phyloP scores from a whole-genome alignment of 2,797 vertebrate genomes.

The Decapterus maruadsi region DNA sequence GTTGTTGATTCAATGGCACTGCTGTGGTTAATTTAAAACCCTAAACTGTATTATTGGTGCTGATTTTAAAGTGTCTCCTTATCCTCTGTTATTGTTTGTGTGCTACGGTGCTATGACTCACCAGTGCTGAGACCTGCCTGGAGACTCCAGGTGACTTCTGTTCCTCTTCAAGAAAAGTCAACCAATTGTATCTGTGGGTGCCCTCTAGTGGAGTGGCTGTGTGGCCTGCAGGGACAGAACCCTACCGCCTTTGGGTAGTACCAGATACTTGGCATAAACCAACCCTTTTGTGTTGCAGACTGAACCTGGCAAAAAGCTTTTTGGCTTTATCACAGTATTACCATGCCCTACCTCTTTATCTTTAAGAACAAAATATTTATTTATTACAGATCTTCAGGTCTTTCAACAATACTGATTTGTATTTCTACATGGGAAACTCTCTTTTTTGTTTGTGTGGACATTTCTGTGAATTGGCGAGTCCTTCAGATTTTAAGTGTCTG shows the following conservation, averaged over 20 bases:
- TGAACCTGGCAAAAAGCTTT: conserved; percentile 15
- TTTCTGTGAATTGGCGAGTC: conserved; percentile 2
- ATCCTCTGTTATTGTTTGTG: conserved; percentile 53
- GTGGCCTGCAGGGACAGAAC: not conserved
- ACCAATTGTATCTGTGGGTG: conserved; percentile 32
- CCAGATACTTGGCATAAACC: conserved; percentile 10
- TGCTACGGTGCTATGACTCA: conserved; percentile 66
- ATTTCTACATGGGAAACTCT: conserved; percentile 26
- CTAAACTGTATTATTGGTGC: conserved; percentile 55
- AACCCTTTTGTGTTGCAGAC: conserved; percentile 22
- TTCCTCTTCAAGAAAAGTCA: conserved; percentile 24
- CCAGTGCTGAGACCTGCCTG: conserved; percentile 36
- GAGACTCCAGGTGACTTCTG: conserved; percentile 26
- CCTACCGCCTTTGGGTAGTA: conserved; percentile 9
- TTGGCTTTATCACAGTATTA: conserved; percentile 38
- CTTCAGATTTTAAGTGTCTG: conserved; percentile 35
- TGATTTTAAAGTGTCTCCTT: conserved; percentile 59
- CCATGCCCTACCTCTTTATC: conserved; percentile 42
- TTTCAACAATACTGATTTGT: conserved; percentile 15
- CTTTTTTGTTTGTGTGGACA: conserved; percentile 12
- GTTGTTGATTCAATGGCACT: conserved; percentile 30
- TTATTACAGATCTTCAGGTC: conserved; percentile 36
- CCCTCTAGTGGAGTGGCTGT: conserved; percentile 60
- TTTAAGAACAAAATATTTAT: conserved; percentile 19
- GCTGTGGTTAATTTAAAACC: conserved; percentile 33